Percentiles rank a stretch among this genome's conserved stretches.
Conservation (phyloP, 2,888 invertebrate species). For the Periphyllus acericola region DNA sequence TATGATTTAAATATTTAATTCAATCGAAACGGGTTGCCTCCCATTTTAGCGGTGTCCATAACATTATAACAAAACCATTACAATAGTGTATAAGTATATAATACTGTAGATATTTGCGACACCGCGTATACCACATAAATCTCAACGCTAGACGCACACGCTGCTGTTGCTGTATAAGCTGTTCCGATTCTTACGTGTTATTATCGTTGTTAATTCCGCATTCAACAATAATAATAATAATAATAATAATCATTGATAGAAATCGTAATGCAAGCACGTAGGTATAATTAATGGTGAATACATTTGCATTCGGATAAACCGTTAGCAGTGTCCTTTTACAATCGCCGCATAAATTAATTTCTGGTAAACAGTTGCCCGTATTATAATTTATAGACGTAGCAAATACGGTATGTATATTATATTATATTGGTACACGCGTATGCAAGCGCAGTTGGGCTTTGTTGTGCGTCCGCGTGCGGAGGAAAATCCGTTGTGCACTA, state of each 20-base stretch:
- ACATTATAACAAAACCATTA: background rate
- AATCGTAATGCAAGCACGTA: constrained; percentile 28
- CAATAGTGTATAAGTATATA: background rate
- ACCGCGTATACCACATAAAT: background rate
- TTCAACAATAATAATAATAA: background rate
- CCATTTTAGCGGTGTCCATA: constrained; percentile 3
- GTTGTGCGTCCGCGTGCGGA: background rate
- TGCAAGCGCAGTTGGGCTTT: background rate
- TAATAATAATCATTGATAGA: constrained; percentile 20
- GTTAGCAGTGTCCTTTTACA: constrained; percentile 51
- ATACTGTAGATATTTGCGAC: background rate
- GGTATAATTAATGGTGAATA: constrained; percentile 41
- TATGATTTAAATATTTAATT: constrained; percentile 42
- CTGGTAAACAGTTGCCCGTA: background rate
- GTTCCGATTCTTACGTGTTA: constrained; percentile 36
- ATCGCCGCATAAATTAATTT: background rate
- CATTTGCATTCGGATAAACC: constrained; percentile 47
- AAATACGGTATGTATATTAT: background rate
- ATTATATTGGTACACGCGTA: background rate
- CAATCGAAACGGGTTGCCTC: constrained; percentile 23
- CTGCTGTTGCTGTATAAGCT: background rate
- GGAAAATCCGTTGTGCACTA: background rate
- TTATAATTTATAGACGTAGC: background rate
- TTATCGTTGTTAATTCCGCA: constrained; percentile 47
- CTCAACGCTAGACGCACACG: background rate